These are phyloP conservation scores for Proctacanthus coquilletti DNA, from an alignment of 1,140 invertebrate genomes.

Conservation along the genomic window DNA sequence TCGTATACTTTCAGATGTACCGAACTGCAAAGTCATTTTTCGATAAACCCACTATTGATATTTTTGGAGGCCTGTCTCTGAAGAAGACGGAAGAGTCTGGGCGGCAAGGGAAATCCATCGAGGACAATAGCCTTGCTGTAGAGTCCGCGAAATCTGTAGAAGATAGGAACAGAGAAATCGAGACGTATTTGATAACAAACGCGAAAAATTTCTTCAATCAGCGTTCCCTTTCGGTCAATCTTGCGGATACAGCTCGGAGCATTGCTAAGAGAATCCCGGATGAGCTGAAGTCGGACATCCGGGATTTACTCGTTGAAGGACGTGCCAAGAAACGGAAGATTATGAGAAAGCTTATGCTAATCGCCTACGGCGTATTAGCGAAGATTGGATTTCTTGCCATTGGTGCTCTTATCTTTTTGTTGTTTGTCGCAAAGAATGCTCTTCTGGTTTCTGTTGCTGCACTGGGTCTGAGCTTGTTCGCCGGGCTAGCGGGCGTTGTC, in stretches of 20 bases:
- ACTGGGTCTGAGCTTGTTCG: slow-evolving; percentile 36
- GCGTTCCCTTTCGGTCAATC: slow-evolving; percentile 38
- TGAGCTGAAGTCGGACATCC: slow-evolving; percentile 36
- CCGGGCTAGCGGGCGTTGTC: slow-evolving; percentile 39
- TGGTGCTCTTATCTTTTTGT: slow-evolving; percentile 40
- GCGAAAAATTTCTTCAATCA: slow-evolving; percentile 39
- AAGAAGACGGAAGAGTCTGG: slow-evolving; percentile 33
- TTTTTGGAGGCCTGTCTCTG: slow-evolving; percentile 39
- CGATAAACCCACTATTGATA: slow-evolving; percentile 37
- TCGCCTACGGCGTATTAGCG: slow-evolving; percentile 41
- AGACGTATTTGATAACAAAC: slow-evolving; percentile 40
- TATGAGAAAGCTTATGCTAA: slow-evolving; percentile 38
- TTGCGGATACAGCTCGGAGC: slow-evolving; percentile 36
- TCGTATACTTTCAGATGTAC: slow-evolving; percentile 32
- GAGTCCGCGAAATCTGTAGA: slow-evolving; percentile 33
- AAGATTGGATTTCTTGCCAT: slow-evolving; percentile 40
- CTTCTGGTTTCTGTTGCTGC: slow-evolving; percentile 43
- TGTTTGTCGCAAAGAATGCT: slow-evolving; percentile 49
- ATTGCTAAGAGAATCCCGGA: slow-evolving; percentile 32
- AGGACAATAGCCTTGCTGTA: slow-evolving; percentile 28
- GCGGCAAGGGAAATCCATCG: slow-evolving; percentile 27
- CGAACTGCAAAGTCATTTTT: slow-evolving; percentile 44
- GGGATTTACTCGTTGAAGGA: slow-evolving; percentile 42
- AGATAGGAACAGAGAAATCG: slow-evolving; percentile 39
- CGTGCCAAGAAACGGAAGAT: slow-evolving; percentile 47